Evolutionary conservation across 2,113 vertebrate species (phyloP).

Genomic region (Hipposideros armiger): DNA sequence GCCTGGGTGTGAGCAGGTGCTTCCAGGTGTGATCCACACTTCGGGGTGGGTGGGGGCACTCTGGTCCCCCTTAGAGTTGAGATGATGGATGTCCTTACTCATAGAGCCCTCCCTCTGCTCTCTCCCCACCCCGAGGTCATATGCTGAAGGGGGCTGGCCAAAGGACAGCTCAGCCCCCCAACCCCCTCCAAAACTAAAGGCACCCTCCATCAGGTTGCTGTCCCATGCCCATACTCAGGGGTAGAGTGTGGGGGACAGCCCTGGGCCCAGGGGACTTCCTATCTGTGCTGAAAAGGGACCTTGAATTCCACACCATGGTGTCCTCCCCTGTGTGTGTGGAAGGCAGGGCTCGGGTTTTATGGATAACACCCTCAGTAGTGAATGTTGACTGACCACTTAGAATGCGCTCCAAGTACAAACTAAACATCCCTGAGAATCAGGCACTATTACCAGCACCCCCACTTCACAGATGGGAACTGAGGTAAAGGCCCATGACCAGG

Average conservation of each 20-base stretch:
- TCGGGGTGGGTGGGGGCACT: background rate
- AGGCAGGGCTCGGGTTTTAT: background rate
- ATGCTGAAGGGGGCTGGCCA: background rate
- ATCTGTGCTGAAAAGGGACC: background rate
- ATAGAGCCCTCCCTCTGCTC: background rate
- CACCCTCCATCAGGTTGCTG: background rate
- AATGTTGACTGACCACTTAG: background rate
- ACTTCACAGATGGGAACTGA: background rate
- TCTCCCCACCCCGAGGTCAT: background rate
- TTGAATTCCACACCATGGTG: background rate
- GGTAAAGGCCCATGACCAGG: background rate
- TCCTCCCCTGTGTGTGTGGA: fast-evolving
- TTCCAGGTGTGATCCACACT: background rate
- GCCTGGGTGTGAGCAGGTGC: background rate
- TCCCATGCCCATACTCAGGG: background rate
- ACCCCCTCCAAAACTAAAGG: background rate
- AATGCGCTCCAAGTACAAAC: background rate
- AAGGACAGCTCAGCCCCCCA: conserved; percentile 20
- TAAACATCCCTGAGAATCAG: background rate
- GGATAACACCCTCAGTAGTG: background rate
- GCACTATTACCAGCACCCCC: background rate
- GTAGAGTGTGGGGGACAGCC: background rate
- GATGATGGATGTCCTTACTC: conserved; percentile 43
- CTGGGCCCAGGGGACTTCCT: background rate
- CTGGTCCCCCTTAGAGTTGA: background rate